Base-by-base conservation (phyloP, 2,888 invertebrate species). In the Eupsilia transversa region DNA sequence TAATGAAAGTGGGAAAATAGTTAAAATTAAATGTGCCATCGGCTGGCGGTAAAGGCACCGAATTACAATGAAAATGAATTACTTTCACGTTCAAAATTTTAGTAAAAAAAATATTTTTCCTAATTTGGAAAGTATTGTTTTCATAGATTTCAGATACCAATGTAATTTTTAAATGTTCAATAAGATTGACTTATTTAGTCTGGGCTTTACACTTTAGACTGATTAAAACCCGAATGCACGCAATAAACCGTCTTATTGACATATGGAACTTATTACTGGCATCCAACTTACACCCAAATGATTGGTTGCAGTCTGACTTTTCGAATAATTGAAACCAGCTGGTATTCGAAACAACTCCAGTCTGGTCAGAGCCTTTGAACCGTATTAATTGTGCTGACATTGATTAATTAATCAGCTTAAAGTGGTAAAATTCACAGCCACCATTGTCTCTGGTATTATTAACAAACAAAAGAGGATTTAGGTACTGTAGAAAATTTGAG, bases 361-460 rank as follows among this genome's bases (percentile, higher is more conserved):
- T 54, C 49, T 72, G 69, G 49, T 70, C 66, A 56, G 41, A 52
- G 52, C 59, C 57, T 69, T 79, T 75, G 75, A 75, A 79, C 61
- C 30, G 17, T 17, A 74, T 81, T 59, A 80, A 82, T 84, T 70
- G 61, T 56, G 35, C 49, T 72, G 72, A 61, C 76, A 76, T 52
- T 72, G 76, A 84, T 61, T 63, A 79, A 84, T 84, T 72, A 70
- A 72, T 57, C 27, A 63, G 68, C 52, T 68, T 69, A 57, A 73
- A 68, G 63, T 80, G 72, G 59, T 41, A 35, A 56, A 38, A 65
- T 69, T 64, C 12, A 7, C 4, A 35, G 46, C 46, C 49, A 30
- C 52, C 43, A 67, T 77, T 83, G 68, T 77, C 61, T 43, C 20
- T 49, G 7, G 35, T 33, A 72, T 83, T 80, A 71, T 69, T 67